These are phyloP conservation scores for Lophius americanus DNA, from an alignment of 2,797 vertebrate genomes.

Conservation along the genomic window DNA sequence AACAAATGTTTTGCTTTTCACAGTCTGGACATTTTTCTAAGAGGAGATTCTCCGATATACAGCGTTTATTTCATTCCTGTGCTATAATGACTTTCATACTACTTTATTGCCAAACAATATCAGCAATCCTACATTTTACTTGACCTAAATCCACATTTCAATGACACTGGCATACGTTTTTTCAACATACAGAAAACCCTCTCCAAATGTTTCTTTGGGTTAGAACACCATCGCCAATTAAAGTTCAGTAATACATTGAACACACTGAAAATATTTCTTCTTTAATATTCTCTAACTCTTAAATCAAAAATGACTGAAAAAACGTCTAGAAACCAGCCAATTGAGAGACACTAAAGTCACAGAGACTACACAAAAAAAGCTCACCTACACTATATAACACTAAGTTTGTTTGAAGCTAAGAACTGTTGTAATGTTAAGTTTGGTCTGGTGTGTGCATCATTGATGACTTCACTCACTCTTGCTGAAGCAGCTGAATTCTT, in stretches of 20 bases:
- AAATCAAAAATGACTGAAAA: constrained; percentile 25
- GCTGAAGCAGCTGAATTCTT: constrained; percentile 50
- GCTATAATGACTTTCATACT: constrained; percentile 11
- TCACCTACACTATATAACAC: constrained; percentile 24
- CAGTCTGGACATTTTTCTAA: constrained; percentile 8
- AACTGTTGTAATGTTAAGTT: constrained; percentile 51
- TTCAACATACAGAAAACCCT: constrained; percentile 42
- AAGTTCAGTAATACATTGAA: constrained; percentile 19
- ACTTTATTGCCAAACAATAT: not conserved
- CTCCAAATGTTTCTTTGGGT: constrained; percentile 79
- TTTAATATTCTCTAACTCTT: not conserved
- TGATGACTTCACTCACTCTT: constrained; percentile 25
- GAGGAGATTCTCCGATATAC: constrained; percentile 14
- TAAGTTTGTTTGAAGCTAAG: constrained; percentile 36
- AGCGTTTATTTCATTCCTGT: constrained; percentile 34
- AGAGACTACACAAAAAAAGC: constrained; percentile 30
- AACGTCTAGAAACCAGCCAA: constrained; percentile 34
- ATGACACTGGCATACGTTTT: constrained; percentile 22
- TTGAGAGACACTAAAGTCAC: constrained; percentile 37
- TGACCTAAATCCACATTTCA: constrained; percentile 15
- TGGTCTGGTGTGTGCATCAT: constrained; percentile 66
- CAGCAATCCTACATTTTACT: constrained; percentile 28
- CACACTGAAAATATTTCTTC: constrained; percentile 31
- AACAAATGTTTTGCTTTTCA: constrained; percentile 9
- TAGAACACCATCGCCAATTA: constrained; percentile 63